Conservation (phyloP, 2,797 vertebrate species). For the Pseudochromis fuscus region DNA sequence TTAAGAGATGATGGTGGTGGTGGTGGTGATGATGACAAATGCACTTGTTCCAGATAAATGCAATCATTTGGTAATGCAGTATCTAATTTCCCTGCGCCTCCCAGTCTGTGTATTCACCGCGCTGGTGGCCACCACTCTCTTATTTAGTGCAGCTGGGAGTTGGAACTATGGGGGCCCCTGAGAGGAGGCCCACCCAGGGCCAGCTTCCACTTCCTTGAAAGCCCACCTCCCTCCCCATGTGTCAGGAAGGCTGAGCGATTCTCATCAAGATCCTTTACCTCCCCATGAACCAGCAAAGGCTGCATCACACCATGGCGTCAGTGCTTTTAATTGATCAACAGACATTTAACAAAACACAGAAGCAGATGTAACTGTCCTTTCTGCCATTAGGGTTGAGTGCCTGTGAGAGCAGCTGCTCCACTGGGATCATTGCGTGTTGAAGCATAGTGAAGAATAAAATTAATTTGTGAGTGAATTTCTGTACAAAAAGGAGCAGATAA, state of each 20-base stretch:
- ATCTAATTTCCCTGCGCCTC: constrained; percentile 63
- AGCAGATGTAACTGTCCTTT: constrained; percentile 60
- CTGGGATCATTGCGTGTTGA: constrained; percentile 36
- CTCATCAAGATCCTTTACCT: constrained; percentile 73
- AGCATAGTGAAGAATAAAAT: constrained; percentile 5
- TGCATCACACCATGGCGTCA: constrained; percentile 66
- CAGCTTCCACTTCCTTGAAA: constrained; percentile 67
- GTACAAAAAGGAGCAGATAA: background rate
- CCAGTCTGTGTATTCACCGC: constrained; percentile 48
- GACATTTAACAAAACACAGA: constrained; percentile 70
- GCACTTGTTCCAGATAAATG: constrained; percentile 63
- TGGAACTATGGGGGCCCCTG: constrained; percentile 75
- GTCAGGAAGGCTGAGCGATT: constrained; percentile 71
- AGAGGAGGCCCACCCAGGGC: constrained; percentile 77
- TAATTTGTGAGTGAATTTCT: constrained; percentile 12
- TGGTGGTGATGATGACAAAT: constrained; percentile 51
- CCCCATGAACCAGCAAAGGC: constrained; percentile 63
- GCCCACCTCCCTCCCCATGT: constrained; percentile 64
- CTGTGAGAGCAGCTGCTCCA: constrained; percentile 66
- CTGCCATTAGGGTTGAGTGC: constrained; percentile 59
- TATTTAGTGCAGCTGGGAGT: constrained; percentile 77
- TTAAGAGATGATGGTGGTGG: constrained; percentile 28
- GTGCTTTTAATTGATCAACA: constrained; percentile 79
- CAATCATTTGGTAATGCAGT: constrained; percentile 58
- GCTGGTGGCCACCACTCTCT: constrained; percentile 60